phyloP scores from a whole-genome alignment of 2,888 invertebrate species.

The Liodrosophila aerea region DNA sequence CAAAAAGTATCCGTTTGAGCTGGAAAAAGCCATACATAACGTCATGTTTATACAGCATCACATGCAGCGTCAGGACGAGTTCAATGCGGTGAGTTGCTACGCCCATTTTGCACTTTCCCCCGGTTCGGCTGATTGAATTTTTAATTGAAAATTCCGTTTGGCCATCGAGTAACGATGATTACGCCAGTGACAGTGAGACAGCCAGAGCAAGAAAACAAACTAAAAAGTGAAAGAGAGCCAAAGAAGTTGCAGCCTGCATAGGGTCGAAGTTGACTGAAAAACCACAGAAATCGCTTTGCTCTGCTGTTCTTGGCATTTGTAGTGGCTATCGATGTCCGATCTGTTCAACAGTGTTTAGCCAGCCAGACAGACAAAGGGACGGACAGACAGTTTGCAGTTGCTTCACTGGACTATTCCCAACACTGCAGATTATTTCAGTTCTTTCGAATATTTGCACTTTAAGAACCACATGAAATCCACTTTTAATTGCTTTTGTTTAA shows the following conservation, averaged over 20 bases:
- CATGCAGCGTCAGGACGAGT: conserved; percentile 96
- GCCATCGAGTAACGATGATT: conserved; percentile 17
- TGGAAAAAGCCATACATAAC: conserved; percentile 96
- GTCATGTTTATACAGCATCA: conserved; percentile 98
- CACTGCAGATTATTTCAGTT: conserved; percentile 67
- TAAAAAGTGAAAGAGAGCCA: neutral
- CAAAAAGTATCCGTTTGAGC: conserved; percentile 95
- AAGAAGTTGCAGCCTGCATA: conserved; percentile 3
- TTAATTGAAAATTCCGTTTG: conserved; percentile 76
- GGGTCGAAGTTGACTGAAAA: conserved; percentile 31
- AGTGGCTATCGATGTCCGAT: conserved; percentile 40
- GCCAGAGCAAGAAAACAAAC: conserved; percentile 4
- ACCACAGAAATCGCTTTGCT: conserved; percentile 63
- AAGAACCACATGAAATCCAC: conserved; percentile 73
- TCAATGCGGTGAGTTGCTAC: conserved; percentile 90
- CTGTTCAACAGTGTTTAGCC: conserved; percentile 26
- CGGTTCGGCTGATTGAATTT: conserved; percentile 70
- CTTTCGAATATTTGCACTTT: conserved; percentile 63
- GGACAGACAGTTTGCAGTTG: neutral
- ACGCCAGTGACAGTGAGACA: conserved; percentile 28
- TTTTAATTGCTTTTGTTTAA: conserved; percentile 81
- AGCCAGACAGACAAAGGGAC: neutral
- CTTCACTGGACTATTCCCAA: conserved; percentile 24
- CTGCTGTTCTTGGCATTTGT: conserved; percentile 26
- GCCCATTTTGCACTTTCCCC: neutral